phyloP scores from a whole-genome alignment of 1,140 invertebrate species.

The Meloidogyne chitwoodi region DNA sequence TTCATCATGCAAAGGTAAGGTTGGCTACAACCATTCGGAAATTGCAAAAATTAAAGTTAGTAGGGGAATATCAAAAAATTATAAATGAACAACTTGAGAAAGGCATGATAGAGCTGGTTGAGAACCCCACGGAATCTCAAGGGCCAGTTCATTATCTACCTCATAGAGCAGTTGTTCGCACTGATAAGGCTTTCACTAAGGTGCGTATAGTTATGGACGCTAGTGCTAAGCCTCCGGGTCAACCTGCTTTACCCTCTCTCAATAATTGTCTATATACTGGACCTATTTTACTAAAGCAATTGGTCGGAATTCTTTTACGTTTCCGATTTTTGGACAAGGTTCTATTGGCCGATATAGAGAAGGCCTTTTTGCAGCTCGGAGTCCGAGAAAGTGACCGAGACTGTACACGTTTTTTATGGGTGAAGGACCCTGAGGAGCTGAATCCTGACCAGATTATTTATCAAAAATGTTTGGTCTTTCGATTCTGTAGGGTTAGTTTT shows the following conservation, averaged over 20 bases:
- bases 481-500: slow-evolving; percentile 33
- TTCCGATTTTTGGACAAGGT: too few relatives aligned
- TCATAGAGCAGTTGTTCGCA: not conserved
- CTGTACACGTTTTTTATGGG: slow-evolving; percentile 5
- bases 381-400: slow-evolving; percentile 4
- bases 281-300: too few relatives aligned
- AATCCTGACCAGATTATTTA: not conserved
- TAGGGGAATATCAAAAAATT: not conserved
- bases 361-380: slow-evolving; percentile 11
- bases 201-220: not conserved
- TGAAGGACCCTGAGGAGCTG: not conserved
- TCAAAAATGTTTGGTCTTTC: slow-evolving; percentile 21
- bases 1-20: not conserved
- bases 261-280: too few relatives aligned
- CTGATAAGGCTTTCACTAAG: not conserved
- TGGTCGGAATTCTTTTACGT: too few relatives aligned
- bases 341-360: too few relatives aligned
- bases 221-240: too few relatives aligned
- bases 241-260: too few relatives aligned
- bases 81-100: not conserved
- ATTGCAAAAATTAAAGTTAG: not conserved
- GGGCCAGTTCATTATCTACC: slow-evolving; percentile 3
- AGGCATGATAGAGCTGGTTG: not conserved
- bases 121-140: not conserved
- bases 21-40: not conserved